Base-by-base conservation (phyloP, 2,797 vertebrate species). In the Myotis vivesi region DNA sequence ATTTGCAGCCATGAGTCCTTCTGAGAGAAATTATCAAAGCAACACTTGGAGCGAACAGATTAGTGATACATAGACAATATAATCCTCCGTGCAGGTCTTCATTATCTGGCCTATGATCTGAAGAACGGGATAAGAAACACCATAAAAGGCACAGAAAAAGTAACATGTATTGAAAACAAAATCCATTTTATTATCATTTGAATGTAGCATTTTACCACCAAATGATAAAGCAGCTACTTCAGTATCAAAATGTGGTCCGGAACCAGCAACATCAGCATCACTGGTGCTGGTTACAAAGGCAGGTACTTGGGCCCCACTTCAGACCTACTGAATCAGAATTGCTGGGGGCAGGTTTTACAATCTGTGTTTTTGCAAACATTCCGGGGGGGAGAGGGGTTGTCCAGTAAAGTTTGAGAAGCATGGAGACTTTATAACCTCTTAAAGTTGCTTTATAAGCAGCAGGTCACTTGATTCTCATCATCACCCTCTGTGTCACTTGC, bases 11-110 rank as follows among this genome's bases (percentile, higher is more conserved):
- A 53, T 44, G 49, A 84, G 19, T 89, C 12, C 36, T 25, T 62
- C 19, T 46, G 62, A 87, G 28, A 95, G 66, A 85, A 76, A 73
- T 76, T 77, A 85, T 95, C 84, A 81, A 87, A 92, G 15, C 28
- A 66, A 16, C 23, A 84, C 49, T 73, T 13, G 16, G 36, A 44
- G 51, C 30, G 36, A 79, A 79, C 25, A 83, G 23, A 81, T 87
- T 20, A 53, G 41, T 36, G 64, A 33, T 16, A 8, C 3, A 28
- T 12, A 19, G n/a, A 76, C 4, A 9, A 19, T 57, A 20, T 44
- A 7, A 25, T 62, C 30, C 71, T 30, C 2, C 49, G 46, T 5
- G 79, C 28, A 72, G 20, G n/a, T 62, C 19, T 89, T 94, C 89
- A 62, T 80, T 83, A 86, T 46, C 10, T 46, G 20, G 49, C 38